Evolutionary conservation across 2,888 invertebrate species (phyloP).

Genomic region (Tholera decimalis): DNA sequence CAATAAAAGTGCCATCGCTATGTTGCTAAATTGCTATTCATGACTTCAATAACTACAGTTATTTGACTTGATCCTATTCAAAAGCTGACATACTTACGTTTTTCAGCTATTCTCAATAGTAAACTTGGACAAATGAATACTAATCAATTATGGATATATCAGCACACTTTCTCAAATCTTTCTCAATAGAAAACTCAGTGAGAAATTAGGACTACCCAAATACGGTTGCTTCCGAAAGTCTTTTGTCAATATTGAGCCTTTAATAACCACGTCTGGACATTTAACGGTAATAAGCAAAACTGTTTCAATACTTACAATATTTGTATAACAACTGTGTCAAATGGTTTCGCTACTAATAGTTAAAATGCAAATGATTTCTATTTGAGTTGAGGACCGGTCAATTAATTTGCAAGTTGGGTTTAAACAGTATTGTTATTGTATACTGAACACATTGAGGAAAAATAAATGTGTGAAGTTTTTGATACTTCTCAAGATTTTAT

Average conservation of each 20-base stretch:
- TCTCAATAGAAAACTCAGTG: constrained; percentile 16
- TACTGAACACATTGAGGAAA: not conserved
- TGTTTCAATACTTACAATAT: constrained; percentile 32
- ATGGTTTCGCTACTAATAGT: constrained; percentile 43
- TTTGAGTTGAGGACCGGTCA: constrained; percentile 39
- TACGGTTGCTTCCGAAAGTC: constrained; percentile 35
- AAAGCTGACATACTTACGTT: constrained; percentile 20
- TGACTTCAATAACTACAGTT: not conserved
- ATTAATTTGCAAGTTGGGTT: constrained; percentile 33
- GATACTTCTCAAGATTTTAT: not conserved
- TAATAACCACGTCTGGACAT: constrained; percentile 12
- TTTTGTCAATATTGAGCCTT: constrained; percentile 24
- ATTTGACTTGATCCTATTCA: not conserved
- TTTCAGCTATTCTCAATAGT: constrained; percentile 9
- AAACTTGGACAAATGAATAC: constrained; percentile 27
- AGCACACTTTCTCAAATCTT: not conserved
- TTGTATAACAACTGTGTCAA: constrained; percentile 58
- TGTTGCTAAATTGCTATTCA: not conserved
- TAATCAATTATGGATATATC: constrained; percentile 36
- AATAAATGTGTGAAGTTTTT: not conserved
- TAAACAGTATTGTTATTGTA: not conserved
- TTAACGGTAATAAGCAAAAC: constrained; percentile 35
- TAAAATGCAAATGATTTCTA: constrained; percentile 12
- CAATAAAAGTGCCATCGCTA: not conserved
- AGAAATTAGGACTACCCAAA: constrained; percentile 40